A percentile compares a stretch with the other conserved stretches of the same genome.
phyloP scores from a whole-genome alignment of 2,888 invertebrate species.

The Hypercompe scribonia region DNA sequence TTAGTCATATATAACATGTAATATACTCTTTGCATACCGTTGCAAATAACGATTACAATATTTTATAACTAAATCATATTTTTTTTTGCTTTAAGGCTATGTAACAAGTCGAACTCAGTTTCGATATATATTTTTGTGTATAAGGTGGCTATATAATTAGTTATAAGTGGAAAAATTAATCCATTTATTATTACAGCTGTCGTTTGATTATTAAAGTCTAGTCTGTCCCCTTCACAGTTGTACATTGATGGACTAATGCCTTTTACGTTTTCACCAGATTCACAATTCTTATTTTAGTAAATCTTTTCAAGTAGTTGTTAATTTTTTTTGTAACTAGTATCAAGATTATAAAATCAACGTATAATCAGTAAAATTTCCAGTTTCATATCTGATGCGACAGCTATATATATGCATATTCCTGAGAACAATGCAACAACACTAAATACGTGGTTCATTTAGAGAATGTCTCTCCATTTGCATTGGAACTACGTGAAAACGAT shows the following conservation, averaged over 20 bases:
- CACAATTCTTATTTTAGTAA: not conserved
- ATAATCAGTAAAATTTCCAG: conserved; percentile 49
- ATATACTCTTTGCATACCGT: not conserved
- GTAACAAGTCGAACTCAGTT: not conserved
- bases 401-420: conserved; percentile 60
- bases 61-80: not conserved
- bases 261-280: not conserved
- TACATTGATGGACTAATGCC: no score
- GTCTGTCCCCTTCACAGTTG: no score
- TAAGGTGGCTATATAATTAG: no score
- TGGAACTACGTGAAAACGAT: conserved; percentile 55
- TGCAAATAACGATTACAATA: not conserved
- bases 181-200: not conserved
- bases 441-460: conserved; percentile 57
- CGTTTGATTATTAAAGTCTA: no score
- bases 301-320: not conserved
- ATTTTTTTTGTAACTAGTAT: conserved; percentile 17
- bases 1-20: not conserved
- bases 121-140: no score
- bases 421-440: conserved; percentile 69
- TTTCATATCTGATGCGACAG: conserved; percentile 66
- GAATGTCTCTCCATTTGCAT: conserved; percentile 58
- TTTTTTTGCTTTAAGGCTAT: not conserved
- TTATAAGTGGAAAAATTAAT: not conserved
- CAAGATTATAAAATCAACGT: conserved; percentile 31